Percentiles rank a stretch among this genome's conserved stretches.
phyloP scores from a whole-genome alignment of 1,140 invertebrate genomes.

The Aphidius gifuensis region DNA sequence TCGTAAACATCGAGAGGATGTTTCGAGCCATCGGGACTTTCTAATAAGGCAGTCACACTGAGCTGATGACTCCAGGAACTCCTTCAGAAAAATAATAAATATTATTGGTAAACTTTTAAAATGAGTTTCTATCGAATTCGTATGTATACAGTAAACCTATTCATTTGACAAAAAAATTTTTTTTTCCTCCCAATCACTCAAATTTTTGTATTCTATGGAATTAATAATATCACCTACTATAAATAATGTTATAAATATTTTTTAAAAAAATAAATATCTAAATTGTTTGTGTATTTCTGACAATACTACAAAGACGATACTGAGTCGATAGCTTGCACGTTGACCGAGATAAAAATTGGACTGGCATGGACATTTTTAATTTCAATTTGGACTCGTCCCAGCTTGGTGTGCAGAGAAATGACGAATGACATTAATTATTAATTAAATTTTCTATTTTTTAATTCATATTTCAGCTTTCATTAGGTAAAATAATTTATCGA shows the following conservation, averaged over 20 bases:
- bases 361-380: too few relatives aligned
- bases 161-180: neutral
- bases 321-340: too few relatives aligned
- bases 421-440: too few relatives aligned
- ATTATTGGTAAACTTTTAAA: neutral
- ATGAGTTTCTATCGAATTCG: neutral
- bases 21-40: constrained; percentile 74
- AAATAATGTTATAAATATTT: neutral
- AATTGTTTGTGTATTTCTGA: too few relatives aligned
- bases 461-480: too few relatives aligned
- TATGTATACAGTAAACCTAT: neutral
- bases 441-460: too few relatives aligned
- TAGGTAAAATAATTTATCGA: too few relatives aligned
- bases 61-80: constrained; percentile 62
- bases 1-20: constrained; percentile 71
- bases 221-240: neutral
- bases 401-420: too few relatives aligned
- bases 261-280: too few relatives aligned
- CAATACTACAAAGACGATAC: too few relatives aligned
- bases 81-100: constrained; percentile 36
- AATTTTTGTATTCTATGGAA: neutral
- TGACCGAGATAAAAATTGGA: too few relatives aligned
- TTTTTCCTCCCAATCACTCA: neutral
- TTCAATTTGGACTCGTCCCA: too few relatives aligned
- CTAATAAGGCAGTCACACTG: constrained; percentile 74